Percentiles rank a stretch among this genome's conserved stretches.
Conservation (phyloP, 1,140 invertebrate genomes). For the Ctenoplectra terminalis region DNA sequence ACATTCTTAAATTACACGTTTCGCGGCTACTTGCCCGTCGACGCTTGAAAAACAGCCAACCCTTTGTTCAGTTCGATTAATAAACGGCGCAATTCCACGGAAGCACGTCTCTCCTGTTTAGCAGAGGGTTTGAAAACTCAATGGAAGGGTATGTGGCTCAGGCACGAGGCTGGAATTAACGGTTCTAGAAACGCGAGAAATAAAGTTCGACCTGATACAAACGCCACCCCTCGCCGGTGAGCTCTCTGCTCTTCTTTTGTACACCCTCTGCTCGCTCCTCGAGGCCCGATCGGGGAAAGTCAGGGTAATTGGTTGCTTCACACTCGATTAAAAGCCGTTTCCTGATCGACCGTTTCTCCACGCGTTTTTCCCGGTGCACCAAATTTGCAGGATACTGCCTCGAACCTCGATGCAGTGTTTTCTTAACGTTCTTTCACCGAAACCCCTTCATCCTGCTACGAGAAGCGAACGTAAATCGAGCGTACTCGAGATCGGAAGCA, state of each 20-base stretch:
- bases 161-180: neutral
- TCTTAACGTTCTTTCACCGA: neutral
- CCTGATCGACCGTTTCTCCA: conserved; percentile 20
- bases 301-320: conserved; percentile 48
- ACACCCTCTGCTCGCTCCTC: neutral
- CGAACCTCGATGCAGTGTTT: neutral
- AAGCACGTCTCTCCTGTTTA: neutral
- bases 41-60: neutral
- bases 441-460: neutral
- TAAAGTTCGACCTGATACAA: conserved; percentile 34
- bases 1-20: conserved; percentile 23
- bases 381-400: conserved; percentile 14
- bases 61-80: conserved; percentile 34
- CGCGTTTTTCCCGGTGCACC: conserved; percentile 30
- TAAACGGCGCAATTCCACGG: neutral
- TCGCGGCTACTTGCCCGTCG: neutral
- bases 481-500: conserved; percentile 31
- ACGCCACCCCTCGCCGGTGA: neutral
- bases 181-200: conserved; percentile 23
- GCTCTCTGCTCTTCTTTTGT: neutral
- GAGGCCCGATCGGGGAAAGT: conserved; percentile 8
- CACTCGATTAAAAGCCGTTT: conserved; percentile 59
- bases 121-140: neutral
- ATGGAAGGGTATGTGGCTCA: too few relatives aligned
- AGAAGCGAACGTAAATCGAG: conserved; percentile 43